Base-by-base conservation (phyloP, 2,888 invertebrate species). In the Drosophila conformis region DNA sequence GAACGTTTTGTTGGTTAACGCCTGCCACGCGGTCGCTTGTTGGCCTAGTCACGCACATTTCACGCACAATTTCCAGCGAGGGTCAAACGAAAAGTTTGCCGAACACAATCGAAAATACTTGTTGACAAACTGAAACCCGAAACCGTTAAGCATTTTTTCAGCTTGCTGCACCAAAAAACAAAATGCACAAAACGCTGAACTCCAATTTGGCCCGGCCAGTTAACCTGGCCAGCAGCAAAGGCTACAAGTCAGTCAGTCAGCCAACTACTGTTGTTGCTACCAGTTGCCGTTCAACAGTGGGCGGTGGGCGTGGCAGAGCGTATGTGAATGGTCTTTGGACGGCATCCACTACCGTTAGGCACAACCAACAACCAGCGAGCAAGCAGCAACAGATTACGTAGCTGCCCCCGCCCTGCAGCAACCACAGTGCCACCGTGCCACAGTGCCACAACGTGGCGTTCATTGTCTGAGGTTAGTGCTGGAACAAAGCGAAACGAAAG, bases 391-490 rank as follows among this genome's bases (percentile, higher is more conserved):
- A 51, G 54, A 36, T 54, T 54, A 54, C 27, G 36, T 27, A 54
- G 35, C 29, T 6, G 33, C 10, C 13, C 21, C 29, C 35, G 15
- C 15, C 15, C 36, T 36, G 36, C 15, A 3, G 1, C 36, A 18
- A 4, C 15, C 29, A 4, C 29, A 11, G 25, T 29, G 33, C 40
- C 21, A 38, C 11, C 21, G 40, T 46, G 46, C 46, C 25, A 27
- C 18, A 54, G 27, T 58, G 87, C 80, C 83, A 35, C 58, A 73
- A 82, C 53, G 58, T 62, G 67, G 59, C 73, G 59, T 52, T 46
- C 72, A 86, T 83, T 83, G 83, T 73, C 69, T 75, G 78, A 89
- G 83, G 86, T 82, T 80, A 82, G 81, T 82, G 64, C 35, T 25
- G 65, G 46, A 59, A 49, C 73, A 68, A 42, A 51, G 62, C 72